Evolutionary conservation across 2,113 vertebrate species (phyloP).

Genomic region (Embiotoca jacksoni): DNA sequence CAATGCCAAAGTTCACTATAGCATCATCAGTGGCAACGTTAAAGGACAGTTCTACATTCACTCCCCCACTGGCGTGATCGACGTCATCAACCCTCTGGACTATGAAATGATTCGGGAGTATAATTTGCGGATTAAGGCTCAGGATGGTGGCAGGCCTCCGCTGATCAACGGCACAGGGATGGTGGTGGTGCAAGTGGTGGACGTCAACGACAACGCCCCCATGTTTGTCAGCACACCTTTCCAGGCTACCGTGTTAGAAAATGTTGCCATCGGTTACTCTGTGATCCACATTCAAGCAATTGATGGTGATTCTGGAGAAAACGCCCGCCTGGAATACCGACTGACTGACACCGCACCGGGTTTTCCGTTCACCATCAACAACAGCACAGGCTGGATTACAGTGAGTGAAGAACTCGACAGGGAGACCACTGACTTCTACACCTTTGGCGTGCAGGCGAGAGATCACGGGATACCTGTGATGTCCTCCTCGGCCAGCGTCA

Average conservation of each 20-base stretch:
- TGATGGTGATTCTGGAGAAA: conserved; percentile 93
- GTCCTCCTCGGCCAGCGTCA: conserved; percentile 95
- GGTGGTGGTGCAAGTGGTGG: conserved; percentile 94
- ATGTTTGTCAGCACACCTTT: conserved; percentile 99
- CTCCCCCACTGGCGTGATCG: conserved; percentile 90
- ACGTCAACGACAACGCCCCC: conserved; percentile 95
- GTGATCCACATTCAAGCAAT: conserved; percentile 96
- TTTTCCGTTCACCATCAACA: conserved; percentile 95
- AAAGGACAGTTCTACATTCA: conserved; percentile 97
- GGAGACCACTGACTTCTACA: conserved; percentile 91
- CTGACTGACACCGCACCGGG: conserved; percentile 84
- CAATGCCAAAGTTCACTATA: conserved; percentile 95
- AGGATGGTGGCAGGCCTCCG: conserved; percentile 95
- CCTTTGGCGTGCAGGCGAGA: conserved; percentile 93
- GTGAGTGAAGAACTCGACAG: conserved; percentile 91
- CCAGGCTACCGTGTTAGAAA: conserved; percentile 94
- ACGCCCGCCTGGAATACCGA: conserved; percentile 91
- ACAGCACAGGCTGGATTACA: conserved; percentile 96
- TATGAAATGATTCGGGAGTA: conserved; percentile 94
- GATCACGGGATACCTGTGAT: conserved; percentile 90
- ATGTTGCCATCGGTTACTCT: conserved; percentile 91
- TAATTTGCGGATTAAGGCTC: conserved; percentile 93
- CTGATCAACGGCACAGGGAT: conserved; percentile 94
- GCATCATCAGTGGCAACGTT: conserved; percentile 95
- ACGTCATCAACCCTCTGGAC: conserved; percentile 95